These are phyloP conservation scores for Manis javanica DNA, from an alignment of 2,797 vertebrate species.

Conservation along the genomic window DNA sequence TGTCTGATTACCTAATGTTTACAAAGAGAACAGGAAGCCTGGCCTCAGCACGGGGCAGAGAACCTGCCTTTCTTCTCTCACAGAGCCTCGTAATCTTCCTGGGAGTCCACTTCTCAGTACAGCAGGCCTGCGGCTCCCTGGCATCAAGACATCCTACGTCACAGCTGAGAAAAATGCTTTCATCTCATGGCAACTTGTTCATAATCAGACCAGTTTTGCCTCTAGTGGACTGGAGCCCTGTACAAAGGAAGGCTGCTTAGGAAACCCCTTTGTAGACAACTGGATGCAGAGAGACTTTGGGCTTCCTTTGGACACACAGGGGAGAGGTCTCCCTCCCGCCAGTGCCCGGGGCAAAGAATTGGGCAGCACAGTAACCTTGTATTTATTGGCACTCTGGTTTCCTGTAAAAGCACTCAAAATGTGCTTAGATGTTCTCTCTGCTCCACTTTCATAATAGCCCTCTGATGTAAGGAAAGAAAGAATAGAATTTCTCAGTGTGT, in stretches of 20 bases:
- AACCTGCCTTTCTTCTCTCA: not conserved
- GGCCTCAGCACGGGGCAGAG: not conserved
- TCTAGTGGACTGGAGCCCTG: not conserved
- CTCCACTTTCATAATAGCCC: not conserved
- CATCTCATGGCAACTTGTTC: slow-evolving; percentile 31
- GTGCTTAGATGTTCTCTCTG: not conserved
- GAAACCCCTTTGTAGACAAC: slow-evolving; percentile 65
- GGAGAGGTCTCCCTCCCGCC: not conserved
- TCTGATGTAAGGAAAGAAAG: slow-evolving; percentile 33
- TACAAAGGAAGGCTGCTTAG: not conserved
- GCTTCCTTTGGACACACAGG: slow-evolving; percentile 23
- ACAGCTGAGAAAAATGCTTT: slow-evolving; percentile 39
- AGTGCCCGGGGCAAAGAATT: not conserved
- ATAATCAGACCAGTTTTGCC: slow-evolving; percentile 65
- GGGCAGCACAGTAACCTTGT: not conserved
- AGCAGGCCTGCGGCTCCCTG: not conserved
- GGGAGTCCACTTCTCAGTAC: not conserved
- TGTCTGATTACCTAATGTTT: not conserved
- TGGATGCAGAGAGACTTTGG: not conserved
- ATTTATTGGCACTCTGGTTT: slow-evolving; percentile 34
- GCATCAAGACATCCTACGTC: not conserved
- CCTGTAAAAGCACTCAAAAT: slow-evolving; percentile 33
- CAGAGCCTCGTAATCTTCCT: not conserved
- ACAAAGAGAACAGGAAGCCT: not conserved
- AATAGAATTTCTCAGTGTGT: not conserved